phyloP scores from a whole-genome alignment of 1,140 invertebrate genomes.

The Samia ricini region DNA sequence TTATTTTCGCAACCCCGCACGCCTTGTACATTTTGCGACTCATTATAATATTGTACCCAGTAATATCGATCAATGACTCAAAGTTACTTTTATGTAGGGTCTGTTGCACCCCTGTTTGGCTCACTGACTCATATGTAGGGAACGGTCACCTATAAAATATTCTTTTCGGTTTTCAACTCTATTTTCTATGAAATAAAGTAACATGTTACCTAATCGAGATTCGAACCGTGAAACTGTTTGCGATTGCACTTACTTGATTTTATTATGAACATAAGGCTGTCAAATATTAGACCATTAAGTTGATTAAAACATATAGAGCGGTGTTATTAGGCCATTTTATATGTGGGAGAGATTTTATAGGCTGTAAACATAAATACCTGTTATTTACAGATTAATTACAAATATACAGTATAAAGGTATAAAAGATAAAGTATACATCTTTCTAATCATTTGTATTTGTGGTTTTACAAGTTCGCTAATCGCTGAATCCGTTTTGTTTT shows the following conservation, averaged over 20 bases:
- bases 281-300: constrained; percentile 52
- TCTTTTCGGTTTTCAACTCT: constrained; percentile 20
- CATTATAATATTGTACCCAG: constrained; percentile 44
- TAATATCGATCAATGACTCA: constrained; percentile 49
- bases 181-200: constrained; percentile 16
- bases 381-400: too few species aligned
- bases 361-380: too few species aligned
- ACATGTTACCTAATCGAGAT: background rate
- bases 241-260: constrained; percentile 29
- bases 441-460: too few species aligned
- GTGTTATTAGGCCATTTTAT: background rate
- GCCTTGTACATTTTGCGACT: constrained; percentile 28
- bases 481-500: too few species aligned
- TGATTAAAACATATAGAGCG: constrained; percentile 28
- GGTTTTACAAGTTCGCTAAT: too few species aligned
- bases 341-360: background rate
- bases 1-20: constrained; percentile 10
- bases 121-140: constrained; percentile 53
- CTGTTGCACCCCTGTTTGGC: constrained; percentile 35
- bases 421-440: too few species aligned
- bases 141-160: constrained; percentile 3
- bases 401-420: too few species aligned
- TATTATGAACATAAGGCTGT: constrained; percentile 21
- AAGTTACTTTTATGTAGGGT: constrained; percentile 20
- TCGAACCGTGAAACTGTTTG: constrained; percentile 13